Conservation (phyloP, 2,888 invertebrate species). For the Chymomyza fuscimana region DNA sequence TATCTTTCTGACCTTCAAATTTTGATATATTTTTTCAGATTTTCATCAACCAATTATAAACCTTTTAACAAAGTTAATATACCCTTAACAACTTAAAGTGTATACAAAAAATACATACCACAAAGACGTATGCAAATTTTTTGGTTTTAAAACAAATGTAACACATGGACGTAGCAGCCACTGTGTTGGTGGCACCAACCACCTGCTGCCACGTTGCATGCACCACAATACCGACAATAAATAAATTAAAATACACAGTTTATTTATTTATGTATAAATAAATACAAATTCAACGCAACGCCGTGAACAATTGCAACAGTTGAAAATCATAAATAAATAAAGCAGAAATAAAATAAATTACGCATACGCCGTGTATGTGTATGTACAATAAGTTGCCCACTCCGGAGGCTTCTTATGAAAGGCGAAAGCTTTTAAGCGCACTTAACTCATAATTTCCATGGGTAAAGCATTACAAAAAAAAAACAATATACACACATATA, state of each 20-base stretch:
- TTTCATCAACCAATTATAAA: too few species aligned
- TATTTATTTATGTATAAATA: constrained; percentile 60
- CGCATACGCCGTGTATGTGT: constrained; percentile 47
- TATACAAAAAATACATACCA: constrained; percentile 16
- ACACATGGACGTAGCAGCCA: constrained; percentile 17
- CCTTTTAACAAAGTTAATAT: not conserved
- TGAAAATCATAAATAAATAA: constrained; percentile 25
- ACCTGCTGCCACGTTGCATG: constrained; percentile 21
- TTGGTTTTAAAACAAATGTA: constrained; percentile 62
- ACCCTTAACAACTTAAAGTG: not conserved
- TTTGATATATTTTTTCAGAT: too few species aligned
- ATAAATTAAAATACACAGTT: constrained; percentile 66
- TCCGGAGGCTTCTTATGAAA: constrained; percentile 37
- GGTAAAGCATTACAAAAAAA: constrained; percentile 14
- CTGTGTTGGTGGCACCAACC: constrained; percentile 17
- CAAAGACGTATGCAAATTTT: constrained; percentile 55
- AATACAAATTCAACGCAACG: constrained; percentile 54
- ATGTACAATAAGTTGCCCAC: constrained; percentile 1
- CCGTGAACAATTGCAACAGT: constrained; percentile 22
- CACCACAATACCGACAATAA: constrained; percentile 45
- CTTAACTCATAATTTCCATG: constrained; percentile 67
- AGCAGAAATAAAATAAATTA: constrained; percentile 49
- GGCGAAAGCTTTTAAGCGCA: constrained; percentile 72
- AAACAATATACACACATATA: constrained; percentile 5
- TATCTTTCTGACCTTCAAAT: too few species aligned